These are phyloP conservation scores for Diachasma alloeum DNA, from an alignment of 1,140 invertebrate species.

Conservation along the genomic window DNA sequence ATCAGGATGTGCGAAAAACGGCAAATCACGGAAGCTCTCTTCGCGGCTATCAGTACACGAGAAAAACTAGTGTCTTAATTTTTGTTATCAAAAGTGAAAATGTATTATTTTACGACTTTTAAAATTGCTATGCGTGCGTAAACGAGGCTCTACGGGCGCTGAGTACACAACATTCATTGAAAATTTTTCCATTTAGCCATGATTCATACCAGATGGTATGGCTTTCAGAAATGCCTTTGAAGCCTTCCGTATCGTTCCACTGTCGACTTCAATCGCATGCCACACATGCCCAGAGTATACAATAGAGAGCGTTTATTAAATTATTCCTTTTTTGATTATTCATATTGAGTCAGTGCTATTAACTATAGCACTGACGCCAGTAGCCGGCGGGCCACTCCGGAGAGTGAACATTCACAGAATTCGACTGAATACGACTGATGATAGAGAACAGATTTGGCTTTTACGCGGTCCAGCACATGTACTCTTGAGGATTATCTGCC, in stretches of 20 bases:
- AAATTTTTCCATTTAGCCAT: background rate
- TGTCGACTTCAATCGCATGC: constrained; percentile 4
- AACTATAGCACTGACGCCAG: too few species aligned
- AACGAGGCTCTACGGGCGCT: background rate
- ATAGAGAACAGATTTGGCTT: constrained; percentile 10
- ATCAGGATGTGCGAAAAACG: background rate
- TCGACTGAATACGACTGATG: background rate
- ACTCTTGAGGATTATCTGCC: constrained; percentile 16
- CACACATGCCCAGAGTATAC: background rate
- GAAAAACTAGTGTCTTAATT: background rate
- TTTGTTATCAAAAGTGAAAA: background rate
- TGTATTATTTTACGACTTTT: background rate
- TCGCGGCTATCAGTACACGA: background rate
- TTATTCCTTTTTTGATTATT: background rate
- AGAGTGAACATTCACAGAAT: background rate
- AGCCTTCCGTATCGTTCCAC: background rate
- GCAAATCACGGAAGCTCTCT: background rate
- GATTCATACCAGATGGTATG: background rate
- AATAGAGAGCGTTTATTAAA: background rate
- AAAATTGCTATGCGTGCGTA: background rate
- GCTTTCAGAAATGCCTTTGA: background rate
- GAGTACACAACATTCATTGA: background rate
- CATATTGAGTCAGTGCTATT: too few species aligned
- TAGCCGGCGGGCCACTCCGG: too few species aligned
- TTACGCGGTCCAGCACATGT: background rate